Percentiles rank a stretch among this genome's conserved stretches.
Conservation (phyloP, 2,888 invertebrate species). For the Acrobasis consociella region DNA sequence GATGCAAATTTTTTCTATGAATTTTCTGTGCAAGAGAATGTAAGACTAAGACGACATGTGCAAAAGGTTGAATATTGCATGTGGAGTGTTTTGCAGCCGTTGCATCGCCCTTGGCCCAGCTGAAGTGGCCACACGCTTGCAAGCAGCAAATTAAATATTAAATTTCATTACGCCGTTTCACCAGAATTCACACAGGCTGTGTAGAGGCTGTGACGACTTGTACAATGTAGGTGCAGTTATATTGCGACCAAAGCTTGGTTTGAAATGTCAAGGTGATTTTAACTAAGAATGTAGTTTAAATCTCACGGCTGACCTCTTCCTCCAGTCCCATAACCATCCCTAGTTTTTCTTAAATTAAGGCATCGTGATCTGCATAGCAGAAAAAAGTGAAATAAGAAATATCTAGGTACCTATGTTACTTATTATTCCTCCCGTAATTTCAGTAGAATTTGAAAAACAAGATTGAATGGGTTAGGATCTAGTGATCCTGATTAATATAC, state of each 20-base stretch:
- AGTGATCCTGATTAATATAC: too few species aligned
- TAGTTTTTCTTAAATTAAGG: too few species aligned
- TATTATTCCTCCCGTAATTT: too few species aligned
- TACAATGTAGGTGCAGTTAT: constrained; percentile 4
- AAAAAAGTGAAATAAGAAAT: too few species aligned
- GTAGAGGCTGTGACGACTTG: constrained; percentile 2
- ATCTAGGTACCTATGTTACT: too few species aligned
- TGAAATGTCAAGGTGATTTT: too few species aligned
- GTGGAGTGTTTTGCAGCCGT: constrained; percentile 8
- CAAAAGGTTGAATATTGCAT: constrained; percentile 15
- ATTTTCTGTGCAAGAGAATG: not conserved
- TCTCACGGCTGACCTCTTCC: too few species aligned
- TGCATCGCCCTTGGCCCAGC: constrained; percentile 25
- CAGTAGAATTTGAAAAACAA: too few species aligned
- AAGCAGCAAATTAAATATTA: constrained; percentile 26
- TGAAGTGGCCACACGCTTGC: constrained; percentile 21
- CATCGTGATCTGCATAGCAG: too few species aligned
- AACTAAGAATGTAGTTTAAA: too few species aligned
- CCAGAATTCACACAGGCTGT: constrained; percentile 25
- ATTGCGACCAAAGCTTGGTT: not conserved
- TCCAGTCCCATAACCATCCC: too few species aligned
- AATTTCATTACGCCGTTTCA: constrained; percentile 29
- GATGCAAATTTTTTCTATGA: constrained; percentile 15
- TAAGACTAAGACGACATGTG: not conserved
- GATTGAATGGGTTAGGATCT: too few species aligned